Base-by-base conservation (phyloP, 2,113 vertebrate species). In the Grallaria varia region DNA sequence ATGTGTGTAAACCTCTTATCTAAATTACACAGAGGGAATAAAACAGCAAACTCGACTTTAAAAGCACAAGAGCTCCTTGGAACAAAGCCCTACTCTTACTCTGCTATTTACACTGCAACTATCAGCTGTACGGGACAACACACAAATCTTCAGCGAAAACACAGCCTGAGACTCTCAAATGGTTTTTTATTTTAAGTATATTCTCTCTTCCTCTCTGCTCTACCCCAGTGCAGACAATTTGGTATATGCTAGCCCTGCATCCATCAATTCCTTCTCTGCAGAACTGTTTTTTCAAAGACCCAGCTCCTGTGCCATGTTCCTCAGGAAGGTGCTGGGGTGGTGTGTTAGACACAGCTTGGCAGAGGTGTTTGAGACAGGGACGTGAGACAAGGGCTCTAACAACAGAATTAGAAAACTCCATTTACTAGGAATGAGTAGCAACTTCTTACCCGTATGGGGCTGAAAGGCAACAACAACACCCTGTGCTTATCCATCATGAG, bases 401-500 rank as follows among this genome's bases (percentile, higher is more conserved):
- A 4, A 60, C 15, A 63, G 25, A 84, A 89, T 14, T n/a, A 21
- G 79, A 59, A 6, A 73, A 49, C 23, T 58, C 23, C 3, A 1
- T 44, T 88, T 49, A 44, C 35, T 47, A 60, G 31, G 20, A 90
- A 47, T 8, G 9, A 20, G 59, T 27, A 52, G 53, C 23, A 45
- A n/a, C 23, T 27, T 15, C 50, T 66, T 8, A 10, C 19, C 39
- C 13, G 2, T 27, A 28, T 0, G 0, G 18, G 39, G 21, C 42
- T 63, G 47, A 84, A 91, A 81, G 52, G 64, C 35, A 68, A 24
- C 31, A 68, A 24, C 31, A 78, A 59, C 55, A 74, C 9, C 44
- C 40, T 35, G 18, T 10, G 64, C 53, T 69, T 24, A 44, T 6
- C 14, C 22, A 73, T 27, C 49, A n/a, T 1, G 10, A 88, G 25